Conservation (phyloP, 2,797 vertebrate genomes). For the Cossypha heuglini region DNA sequence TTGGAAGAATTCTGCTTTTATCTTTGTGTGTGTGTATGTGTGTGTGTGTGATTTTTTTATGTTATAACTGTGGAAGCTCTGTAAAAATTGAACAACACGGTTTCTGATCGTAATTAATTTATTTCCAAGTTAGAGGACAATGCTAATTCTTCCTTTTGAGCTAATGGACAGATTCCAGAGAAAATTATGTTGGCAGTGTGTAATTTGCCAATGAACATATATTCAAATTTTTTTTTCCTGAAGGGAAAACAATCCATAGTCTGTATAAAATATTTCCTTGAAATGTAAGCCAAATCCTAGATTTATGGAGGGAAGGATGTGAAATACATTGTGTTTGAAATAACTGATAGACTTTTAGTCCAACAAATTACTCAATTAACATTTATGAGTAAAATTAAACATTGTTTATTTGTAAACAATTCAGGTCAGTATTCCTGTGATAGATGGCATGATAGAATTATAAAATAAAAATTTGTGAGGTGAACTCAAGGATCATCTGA, state of each 20-base stretch:
- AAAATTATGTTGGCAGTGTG: background rate
- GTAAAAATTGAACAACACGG: background rate
- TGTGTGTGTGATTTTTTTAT: background rate
- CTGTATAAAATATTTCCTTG: background rate
- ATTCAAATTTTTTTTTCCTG: background rate
- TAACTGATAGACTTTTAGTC: background rate
- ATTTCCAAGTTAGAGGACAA: background rate
- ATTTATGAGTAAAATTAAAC: background rate
- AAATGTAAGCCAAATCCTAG: background rate
- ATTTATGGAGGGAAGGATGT: background rate
- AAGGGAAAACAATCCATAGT: background rate
- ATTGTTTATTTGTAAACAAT: background rate
- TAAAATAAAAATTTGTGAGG: background rate
- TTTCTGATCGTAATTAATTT: constrained; percentile 14
- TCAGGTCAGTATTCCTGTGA: background rate
- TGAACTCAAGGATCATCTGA: background rate
- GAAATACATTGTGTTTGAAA: background rate
- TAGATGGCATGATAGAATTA: background rate
- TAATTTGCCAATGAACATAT: background rate
- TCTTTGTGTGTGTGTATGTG: background rate
- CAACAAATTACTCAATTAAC: background rate
- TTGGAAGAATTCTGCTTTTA: background rate
- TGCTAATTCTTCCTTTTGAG: background rate
- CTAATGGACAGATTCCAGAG: background rate
- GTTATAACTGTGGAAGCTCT: background rate